These are phyloP conservation scores for Takifugu bimaculatus DNA, from an alignment of 2,113 vertebrate species.

Conservation along the genomic window DNA sequence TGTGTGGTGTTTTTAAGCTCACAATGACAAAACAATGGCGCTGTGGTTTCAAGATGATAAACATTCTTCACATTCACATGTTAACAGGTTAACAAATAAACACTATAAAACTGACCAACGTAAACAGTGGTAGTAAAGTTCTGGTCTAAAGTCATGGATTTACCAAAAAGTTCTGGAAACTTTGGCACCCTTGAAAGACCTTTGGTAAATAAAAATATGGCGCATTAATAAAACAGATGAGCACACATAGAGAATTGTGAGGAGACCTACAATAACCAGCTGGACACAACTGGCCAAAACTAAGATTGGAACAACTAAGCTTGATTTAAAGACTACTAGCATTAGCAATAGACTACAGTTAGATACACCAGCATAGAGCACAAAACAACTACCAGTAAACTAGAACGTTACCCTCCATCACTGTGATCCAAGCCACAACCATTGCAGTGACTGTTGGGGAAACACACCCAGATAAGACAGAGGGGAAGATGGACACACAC, in stretches of 20 bases:
- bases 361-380: conserved; percentile 35
- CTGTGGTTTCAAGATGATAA: too few relatives aligned
- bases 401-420: conserved; percentile 71
- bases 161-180: conserved; percentile 71
- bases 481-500: conserved; percentile 7
- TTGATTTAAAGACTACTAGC: background rate
- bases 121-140: background rate
- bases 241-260: conserved; percentile 2
- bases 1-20: too few relatives aligned
- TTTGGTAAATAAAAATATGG: conserved; percentile 36
- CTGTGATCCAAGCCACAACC: conserved; percentile 73
- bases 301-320: too few relatives aligned
- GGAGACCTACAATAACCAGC: conserved; percentile 15
- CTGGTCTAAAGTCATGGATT: conserved; percentile 16
- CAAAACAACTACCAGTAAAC: conserved; percentile 29
- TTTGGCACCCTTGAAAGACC: conserved; percentile 70
- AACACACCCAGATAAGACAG: conserved; percentile 15
- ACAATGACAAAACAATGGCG: too few relatives aligned
- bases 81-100: too few relatives aligned
- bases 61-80: too few relatives aligned
- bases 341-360: background rate
- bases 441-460: conserved; percentile 66
- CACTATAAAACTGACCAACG: too few relatives aligned
- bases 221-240: conserved; percentile 25
- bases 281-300: conserved; percentile 3